Evolutionary conservation across 2,113 vertebrate species (phyloP).

Genomic region (Trematomus loennbergii): DNA sequence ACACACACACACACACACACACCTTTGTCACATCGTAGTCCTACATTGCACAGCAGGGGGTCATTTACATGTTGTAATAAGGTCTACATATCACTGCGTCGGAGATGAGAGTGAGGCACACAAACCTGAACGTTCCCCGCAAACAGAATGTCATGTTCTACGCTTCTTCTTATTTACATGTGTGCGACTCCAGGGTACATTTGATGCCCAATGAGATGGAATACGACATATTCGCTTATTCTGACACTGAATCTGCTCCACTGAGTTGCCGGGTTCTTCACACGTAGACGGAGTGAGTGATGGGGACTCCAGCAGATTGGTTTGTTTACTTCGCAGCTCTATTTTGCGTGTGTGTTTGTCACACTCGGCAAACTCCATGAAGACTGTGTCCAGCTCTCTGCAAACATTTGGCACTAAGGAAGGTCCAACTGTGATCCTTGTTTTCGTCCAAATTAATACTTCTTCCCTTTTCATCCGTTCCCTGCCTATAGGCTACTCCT

Average conservation of each 20-base stretch:
- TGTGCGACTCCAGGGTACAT: slow-evolving; percentile 43
- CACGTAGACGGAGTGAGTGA: slow-evolving; percentile 8
- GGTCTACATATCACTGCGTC: slow-evolving; percentile 63
- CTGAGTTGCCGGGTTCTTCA: slow-evolving; percentile 3
- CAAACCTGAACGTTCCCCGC: slow-evolving; percentile 28
- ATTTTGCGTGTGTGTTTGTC: slow-evolving; percentile 54
- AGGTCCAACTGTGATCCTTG: slow-evolving; percentile 12
- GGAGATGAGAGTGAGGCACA: slow-evolving; percentile 39
- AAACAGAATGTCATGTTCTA: slow-evolving; percentile 52
- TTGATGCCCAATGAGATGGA: slow-evolving; percentile 70
- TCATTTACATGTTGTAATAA: slow-evolving; percentile 78
- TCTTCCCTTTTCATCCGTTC: neutral
- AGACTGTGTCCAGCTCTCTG: slow-evolving; percentile 26
- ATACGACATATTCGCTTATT: slow-evolving; percentile 55
- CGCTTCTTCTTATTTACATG: slow-evolving; percentile 48
- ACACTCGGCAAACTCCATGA: slow-evolving; percentile 45
- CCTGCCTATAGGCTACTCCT: neutral
- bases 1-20: neutral
- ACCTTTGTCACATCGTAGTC: slow-evolving; percentile 7
- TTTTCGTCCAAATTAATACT: neutral
- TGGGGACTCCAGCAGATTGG: slow-evolving; percentile 56
- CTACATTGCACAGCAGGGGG: slow-evolving; percentile 58
- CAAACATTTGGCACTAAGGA: neutral
- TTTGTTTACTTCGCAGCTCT: slow-evolving; percentile 65
- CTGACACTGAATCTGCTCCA: slow-evolving; percentile 23